phyloP scores from a whole-genome alignment of 2,888 invertebrate genomes.

The Drosophila cyrtoloma region DNA sequence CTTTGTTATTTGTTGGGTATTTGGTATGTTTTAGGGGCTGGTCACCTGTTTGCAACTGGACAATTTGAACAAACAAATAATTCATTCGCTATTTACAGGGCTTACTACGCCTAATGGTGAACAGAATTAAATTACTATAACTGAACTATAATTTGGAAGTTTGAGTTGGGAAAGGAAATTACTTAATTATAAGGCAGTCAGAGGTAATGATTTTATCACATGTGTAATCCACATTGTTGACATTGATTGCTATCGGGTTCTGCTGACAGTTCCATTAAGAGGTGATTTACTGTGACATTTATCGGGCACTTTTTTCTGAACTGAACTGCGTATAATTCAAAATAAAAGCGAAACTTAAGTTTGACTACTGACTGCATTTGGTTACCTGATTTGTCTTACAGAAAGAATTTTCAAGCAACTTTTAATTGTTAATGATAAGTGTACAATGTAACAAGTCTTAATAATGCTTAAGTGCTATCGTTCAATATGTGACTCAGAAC shows the following conservation, averaged over 20 bases:
- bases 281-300: background rate
- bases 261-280: background rate
- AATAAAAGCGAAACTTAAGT: background rate
- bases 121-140: background rate
- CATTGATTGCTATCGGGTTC: constrained; percentile 1
- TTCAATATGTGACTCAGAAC: constrained; percentile 28
- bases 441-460: constrained; percentile 52
- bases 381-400: background rate
- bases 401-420: too few relatives aligned
- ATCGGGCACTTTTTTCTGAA: background rate
- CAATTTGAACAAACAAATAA: constrained; percentile 32
- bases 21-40: constrained; percentile 21
- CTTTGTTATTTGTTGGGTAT: background rate
- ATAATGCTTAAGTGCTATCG: constrained; percentile 33
- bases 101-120: background rate
- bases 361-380: background rate
- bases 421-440: constrained; percentile 34
- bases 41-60: constrained; percentile 29
- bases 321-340: background rate
- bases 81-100: constrained; percentile 18
- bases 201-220: background rate
- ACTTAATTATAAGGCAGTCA: constrained; percentile 4
- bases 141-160: background rate
- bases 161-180: background rate
- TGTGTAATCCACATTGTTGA: background rate